These are phyloP conservation scores for Empidonax traillii DNA, from an alignment of 2,113 vertebrate genomes.

Conservation along the genomic window DNA sequence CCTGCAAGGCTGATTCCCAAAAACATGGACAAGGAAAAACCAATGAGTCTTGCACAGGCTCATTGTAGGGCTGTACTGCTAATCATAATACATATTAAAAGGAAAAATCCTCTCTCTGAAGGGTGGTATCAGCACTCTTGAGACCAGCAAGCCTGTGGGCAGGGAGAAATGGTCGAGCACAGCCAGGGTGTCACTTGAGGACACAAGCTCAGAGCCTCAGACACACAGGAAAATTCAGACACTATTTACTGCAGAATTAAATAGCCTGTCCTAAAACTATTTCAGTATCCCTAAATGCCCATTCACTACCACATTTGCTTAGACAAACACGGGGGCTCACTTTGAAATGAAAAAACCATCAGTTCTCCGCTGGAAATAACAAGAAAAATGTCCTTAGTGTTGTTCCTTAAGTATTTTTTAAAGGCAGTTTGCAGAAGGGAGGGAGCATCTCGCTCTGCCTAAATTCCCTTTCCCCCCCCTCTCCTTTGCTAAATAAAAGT, in stretches of 20 bases:
- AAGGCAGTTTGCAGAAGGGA: constrained; percentile 13
- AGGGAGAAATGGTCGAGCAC: background rate
- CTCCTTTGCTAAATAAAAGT: constrained; percentile 44
- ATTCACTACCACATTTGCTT: background rate
- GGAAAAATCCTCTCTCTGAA: background rate
- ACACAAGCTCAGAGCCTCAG: background rate
- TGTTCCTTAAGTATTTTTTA: background rate
- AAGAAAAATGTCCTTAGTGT: background rate
- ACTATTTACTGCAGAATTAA: constrained; percentile 47
- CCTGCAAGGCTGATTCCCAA: background rate
- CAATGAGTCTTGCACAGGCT: background rate
- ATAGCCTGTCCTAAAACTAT: background rate
- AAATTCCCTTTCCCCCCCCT: background rate
- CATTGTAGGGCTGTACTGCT: background rate
- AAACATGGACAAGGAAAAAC: background rate
- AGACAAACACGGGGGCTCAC: background rate
- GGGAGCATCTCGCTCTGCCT: background rate
- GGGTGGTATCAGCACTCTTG: accelerated
- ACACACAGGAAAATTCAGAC: background rate
- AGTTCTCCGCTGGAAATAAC: constrained; percentile 3
- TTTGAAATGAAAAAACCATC: background rate
- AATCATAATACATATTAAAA: accelerated
- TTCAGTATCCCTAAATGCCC: constrained; percentile 4
- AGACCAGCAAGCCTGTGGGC: background rate
- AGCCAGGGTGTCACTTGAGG: background rate